phyloP scores from a whole-genome alignment of 2,797 vertebrate species.

The Pterois miles region DNA sequence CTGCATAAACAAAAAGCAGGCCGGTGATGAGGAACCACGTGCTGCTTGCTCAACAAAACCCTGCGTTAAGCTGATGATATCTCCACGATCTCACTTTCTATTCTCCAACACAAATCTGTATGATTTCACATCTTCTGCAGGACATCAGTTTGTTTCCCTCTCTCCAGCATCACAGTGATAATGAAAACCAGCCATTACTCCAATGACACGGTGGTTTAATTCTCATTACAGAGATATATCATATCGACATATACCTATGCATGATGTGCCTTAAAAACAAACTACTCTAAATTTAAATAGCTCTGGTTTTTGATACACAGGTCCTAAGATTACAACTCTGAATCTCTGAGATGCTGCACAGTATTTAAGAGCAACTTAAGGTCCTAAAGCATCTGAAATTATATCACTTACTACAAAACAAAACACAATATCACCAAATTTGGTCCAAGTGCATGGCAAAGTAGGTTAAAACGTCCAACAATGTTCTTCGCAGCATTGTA shows the following conservation, averaged over 20 bases:
- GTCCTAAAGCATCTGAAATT: slow-evolving; percentile 10
- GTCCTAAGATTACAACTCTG: background rate
- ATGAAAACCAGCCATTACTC: slow-evolving; percentile 49
- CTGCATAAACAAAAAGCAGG: slow-evolving; percentile 32
- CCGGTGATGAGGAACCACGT: background rate
- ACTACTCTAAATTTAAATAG: slow-evolving; percentile 4
- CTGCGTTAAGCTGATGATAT: slow-evolving; percentile 37
- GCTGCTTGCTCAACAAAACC: slow-evolving; percentile 11
- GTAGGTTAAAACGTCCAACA: background rate
- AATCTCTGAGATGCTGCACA: background rate
- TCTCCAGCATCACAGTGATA: slow-evolving; percentile 66
- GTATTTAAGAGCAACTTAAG: background rate
- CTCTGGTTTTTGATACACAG: slow-evolving; percentile 25
- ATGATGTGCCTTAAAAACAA: slow-evolving; percentile 38
- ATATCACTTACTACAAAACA: background rate
- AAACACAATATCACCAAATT: background rate
- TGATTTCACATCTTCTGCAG: slow-evolving; percentile 8
- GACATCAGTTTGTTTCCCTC: slow-evolving; percentile 35
- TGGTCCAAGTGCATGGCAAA: background rate
- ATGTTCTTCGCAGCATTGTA: background rate
- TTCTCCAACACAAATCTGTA: background rate
- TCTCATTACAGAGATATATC: slow-evolving; percentile 33
- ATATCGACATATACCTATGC: background rate
- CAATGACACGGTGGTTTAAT: slow-evolving; percentile 41
- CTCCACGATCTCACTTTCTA: slow-evolving; percentile 8